A percentile compares a stretch with the other conserved stretches of the same genome.
phyloP scores from a whole-genome alignment of 2,888 invertebrate species.

The Acrobeloides nanus region DNA sequence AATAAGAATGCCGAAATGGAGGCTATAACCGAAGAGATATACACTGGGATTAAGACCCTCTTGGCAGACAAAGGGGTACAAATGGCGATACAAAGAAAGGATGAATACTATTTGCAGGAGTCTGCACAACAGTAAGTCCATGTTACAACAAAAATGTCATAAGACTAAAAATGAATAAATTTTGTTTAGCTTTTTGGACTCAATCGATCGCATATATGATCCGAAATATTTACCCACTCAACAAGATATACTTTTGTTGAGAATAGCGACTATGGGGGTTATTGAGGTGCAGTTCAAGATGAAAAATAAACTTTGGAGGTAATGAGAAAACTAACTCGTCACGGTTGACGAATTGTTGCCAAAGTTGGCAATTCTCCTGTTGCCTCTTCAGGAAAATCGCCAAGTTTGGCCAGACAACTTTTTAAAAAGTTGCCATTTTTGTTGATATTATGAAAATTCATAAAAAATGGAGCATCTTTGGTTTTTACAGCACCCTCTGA shows the following conservation, averaged over 20 bases:
- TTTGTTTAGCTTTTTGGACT: conserved; percentile 41
- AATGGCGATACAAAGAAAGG: conserved; percentile 85
- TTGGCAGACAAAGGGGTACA: conserved; percentile 70
- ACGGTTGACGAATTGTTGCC: no score
- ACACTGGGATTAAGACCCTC: conserved; percentile 30
- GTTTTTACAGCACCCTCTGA: no score
- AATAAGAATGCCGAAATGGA: conserved; percentile 25
- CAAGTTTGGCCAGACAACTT: no score
- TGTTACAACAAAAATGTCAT: background rate
- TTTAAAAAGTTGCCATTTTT: no score
- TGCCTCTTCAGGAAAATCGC: no score
- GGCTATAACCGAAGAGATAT: conserved; percentile 18
- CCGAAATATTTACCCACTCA: conserved; percentile 34
- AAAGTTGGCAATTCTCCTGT: no score
- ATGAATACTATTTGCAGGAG: conserved; percentile 99
- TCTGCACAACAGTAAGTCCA: conserved; percentile 93
- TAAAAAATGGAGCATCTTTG: no score
- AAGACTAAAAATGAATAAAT: background rate
- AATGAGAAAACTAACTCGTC: no score
- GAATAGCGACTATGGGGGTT: conserved; percentile 50
- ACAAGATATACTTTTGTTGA: conserved; percentile 41
- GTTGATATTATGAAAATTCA: no score
- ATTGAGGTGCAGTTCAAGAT: conserved; percentile 48
- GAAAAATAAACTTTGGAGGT: conserved; percentile 45
- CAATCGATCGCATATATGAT: conserved; percentile 34